Evolutionary conservation across 2,888 invertebrate genomes (phyloP).

Genomic region (Lordiphosa andalusiaca): DNA sequence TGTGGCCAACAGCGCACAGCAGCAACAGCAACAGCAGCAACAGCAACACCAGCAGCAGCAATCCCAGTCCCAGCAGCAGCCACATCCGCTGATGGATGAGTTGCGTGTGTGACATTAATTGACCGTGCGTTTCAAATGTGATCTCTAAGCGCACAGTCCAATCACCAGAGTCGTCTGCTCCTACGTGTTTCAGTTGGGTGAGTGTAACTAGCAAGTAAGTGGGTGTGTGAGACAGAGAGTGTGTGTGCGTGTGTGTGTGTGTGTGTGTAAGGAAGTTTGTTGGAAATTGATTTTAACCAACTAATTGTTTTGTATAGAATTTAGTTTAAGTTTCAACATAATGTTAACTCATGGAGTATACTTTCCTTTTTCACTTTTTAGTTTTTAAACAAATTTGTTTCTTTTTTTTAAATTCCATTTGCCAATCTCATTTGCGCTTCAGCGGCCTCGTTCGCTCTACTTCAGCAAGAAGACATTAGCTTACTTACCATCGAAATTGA

Average conservation of each 20-base stretch:
- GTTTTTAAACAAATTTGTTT: no score
- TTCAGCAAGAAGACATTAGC: no score
- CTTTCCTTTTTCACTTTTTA: no score
- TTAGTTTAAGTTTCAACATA: constrained; percentile 15
- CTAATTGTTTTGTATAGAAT: constrained; percentile 28
- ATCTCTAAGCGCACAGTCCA: constrained; percentile 76
- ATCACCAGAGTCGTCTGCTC: constrained; percentile 28
- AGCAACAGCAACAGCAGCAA: constrained; percentile 61
- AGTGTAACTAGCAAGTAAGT: constrained; percentile 11
- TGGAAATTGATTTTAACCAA: constrained; percentile 32
- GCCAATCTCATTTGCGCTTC: no score
- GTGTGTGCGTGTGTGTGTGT: constrained; percentile 14
- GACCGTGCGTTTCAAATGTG: constrained; percentile 80
- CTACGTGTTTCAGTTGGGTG: constrained; percentile 17
- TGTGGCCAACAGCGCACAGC: constrained; percentile 66
- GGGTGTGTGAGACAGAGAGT: constrained; percentile 11
- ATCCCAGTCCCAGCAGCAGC: constrained; percentile 79
- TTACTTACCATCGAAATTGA: no score
- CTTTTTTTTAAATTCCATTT: no score
- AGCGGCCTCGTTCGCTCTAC: no score
- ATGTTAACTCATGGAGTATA: no score
- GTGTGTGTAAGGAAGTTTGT: constrained; percentile 18
- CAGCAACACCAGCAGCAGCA: constrained; percentile 71
- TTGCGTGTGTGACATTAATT: constrained; percentile 89
- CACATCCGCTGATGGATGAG: constrained; percentile 87